Conservation (phyloP, 2,797 vertebrate species). For the Mormyrus proboscirostris region DNA sequence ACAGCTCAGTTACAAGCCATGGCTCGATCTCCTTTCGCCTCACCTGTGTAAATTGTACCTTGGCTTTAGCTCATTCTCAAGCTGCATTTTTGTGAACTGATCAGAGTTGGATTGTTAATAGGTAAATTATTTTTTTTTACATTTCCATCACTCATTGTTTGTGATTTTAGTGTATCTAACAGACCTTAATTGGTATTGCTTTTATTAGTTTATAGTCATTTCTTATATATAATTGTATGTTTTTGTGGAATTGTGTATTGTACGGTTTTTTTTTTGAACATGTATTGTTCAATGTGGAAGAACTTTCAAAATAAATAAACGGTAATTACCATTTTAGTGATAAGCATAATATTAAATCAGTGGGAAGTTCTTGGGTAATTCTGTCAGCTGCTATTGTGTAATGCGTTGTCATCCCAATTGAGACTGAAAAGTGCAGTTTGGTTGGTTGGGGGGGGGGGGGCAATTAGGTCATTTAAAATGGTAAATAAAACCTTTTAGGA, state of each 20-base stretch:
- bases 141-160: not conserved
- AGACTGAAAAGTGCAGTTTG: conserved; percentile 1
- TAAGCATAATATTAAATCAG: not conserved
- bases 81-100: conserved; percentile 7
- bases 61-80: not conserved
- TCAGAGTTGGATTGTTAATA: not conserved
- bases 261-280: not conserved
- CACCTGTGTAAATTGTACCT: not conserved
- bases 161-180: not conserved
- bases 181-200: not conserved
- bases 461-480: not conserved
- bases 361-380: not conserved
- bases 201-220: not conserved
- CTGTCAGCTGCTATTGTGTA: not conserved
- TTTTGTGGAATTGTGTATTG: conserved; percentile 13
- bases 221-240: not conserved
- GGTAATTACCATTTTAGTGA: not conserved
- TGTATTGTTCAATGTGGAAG: not conserved
- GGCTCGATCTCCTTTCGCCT: not conserved
- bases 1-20: not conserved
- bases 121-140: not conserved
- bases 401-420: not conserved
- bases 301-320: conserved; percentile 17
- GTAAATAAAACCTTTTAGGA: not conserved
- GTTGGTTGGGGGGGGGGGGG: not conserved